Percentiles rank a stretch among this genome's conserved stretches.
Conservation (phyloP, 2,113 vertebrate species). For the Pundamilia nyererei region DNA sequence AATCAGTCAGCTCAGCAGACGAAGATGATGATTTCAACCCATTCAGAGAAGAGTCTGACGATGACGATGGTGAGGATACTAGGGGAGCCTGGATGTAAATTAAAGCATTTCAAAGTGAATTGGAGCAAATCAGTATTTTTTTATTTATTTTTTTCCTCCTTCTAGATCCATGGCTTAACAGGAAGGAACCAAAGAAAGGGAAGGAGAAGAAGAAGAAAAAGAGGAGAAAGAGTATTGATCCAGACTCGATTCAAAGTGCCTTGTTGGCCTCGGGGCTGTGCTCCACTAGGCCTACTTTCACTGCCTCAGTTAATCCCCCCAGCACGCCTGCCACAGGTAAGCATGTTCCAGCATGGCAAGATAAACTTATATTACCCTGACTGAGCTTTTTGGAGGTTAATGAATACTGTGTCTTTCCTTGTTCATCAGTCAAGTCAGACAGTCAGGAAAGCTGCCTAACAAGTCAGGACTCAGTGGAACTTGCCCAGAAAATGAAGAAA, state of each 20-base stretch:
- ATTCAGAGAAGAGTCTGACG: conserved; percentile 91
- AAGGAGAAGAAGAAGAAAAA: conserved; percentile 88
- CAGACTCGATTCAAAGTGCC: conserved; percentile 99
- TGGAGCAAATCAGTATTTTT: not conserved
- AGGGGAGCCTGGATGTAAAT: not conserved
- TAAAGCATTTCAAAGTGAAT: not conserved
- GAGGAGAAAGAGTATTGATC: conserved; percentile 86
- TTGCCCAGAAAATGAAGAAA: conserved; percentile 93
- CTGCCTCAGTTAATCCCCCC: conserved; percentile 74
- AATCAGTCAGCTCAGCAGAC: conserved; percentile 89
- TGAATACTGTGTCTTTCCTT: not conserved
- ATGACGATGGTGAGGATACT: conserved; percentile 83
- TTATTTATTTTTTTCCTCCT: rapidly evolving
- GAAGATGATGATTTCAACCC: conserved; percentile 94
- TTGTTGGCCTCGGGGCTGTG: conserved; percentile 97
- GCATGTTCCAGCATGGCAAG: not conserved
- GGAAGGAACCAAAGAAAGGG: conserved; percentile 92
- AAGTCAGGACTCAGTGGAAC: conserved; percentile 93
- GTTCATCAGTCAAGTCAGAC: conserved; percentile 75
- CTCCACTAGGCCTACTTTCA: conserved; percentile 87
- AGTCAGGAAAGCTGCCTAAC: conserved; percentile 82
- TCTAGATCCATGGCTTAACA: conserved; percentile 94
- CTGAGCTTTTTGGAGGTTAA: not conserved
- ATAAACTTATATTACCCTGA: not conserved
- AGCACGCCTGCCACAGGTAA: conserved; percentile 62